Conservation (phyloP, 2,888 invertebrate genomes). For the Holacanthella duospinosa region DNA sequence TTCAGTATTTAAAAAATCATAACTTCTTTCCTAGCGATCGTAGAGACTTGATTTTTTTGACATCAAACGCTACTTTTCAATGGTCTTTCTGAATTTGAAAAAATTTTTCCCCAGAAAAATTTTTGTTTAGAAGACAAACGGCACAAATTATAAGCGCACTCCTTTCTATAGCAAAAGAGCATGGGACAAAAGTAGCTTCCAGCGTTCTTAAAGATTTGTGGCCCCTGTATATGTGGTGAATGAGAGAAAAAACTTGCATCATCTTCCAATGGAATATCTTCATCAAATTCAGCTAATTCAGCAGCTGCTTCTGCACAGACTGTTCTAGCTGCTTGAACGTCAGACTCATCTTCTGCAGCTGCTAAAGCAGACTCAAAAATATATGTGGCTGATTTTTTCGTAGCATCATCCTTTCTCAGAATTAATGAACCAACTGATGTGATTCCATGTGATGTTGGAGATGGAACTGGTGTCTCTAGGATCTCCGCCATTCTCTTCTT, state of each 20-base stretch:
- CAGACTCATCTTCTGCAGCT: slow-evolving; percentile 88
- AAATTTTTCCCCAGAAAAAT: no score
- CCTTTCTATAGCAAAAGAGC: background rate
- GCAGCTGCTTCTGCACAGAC: slow-evolving; percentile 82
- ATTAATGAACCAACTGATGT: background rate
- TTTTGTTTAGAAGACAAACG: no score
- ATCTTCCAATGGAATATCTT: slow-evolving; percentile 71
- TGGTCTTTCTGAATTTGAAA: no score
- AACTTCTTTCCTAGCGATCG: no score
- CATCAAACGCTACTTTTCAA: no score
- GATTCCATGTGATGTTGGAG: background rate
- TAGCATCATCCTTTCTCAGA: slow-evolving; percentile 8
- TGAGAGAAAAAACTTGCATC: background rate
- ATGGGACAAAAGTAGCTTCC: no score
- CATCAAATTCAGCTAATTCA: slow-evolving; percentile 90
- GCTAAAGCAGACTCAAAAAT: slow-evolving; percentile 64
- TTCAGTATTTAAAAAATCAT: no score
- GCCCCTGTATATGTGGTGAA: background rate
- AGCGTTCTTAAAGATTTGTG: background rate
- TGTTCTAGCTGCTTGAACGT: slow-evolving; percentile 77
- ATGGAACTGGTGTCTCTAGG: background rate
- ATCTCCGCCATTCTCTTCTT: slow-evolving; percentile 47
- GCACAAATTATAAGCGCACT: no score
- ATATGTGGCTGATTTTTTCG: slow-evolving; percentile 16
- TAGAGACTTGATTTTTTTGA: no score